Base-by-base conservation (phyloP, 2,888 invertebrate genomes). In the Drosophila buzzatii region DNA sequence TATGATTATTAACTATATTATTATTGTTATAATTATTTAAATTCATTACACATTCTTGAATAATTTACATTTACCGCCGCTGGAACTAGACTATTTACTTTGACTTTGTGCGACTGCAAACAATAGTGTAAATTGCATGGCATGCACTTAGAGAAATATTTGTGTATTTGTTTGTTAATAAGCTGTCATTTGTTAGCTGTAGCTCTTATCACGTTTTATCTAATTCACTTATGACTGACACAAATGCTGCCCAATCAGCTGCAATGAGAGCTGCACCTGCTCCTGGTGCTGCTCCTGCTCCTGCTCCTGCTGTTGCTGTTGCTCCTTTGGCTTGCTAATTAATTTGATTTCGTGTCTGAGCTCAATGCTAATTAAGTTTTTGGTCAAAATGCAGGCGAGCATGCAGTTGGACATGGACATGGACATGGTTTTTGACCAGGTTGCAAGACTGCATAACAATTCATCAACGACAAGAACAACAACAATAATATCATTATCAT, bases 191-290 rank as follows among this genome's bases (percentile, higher is more conserved):
- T 2, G 10, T 4, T n/a, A 49, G 49, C 49, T 49, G 10, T 37
- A 18, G 9, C 51, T 53, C 56, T 52, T 68, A 57, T 52, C 47
- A 5, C 44, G 56, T 42, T 39, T 49, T 53, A 55, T 55, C 53
- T 55, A 58, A 71, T 75, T 58, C 61, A 66, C 49, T 61, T 69
- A 69, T 53, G 56, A 49, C 61, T 35, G 27, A 42, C 62, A 68
- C 52, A 64, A 80, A 56, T 74, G 71, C 66, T 35, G 55, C 3
- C 55, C 77, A 80, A 80, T 80, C 74, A 80, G 70, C 69, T 69
- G 56, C 47, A 61, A 51, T 59, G 33, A 27, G 52, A 63, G 55
- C 55, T n/a, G n/a, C 27, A 0, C 27, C 37, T 37, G 2, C 37
- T 5, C 5, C 37, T 5, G 14, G 16, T 37, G 1, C 37, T 16